phyloP scores from a whole-genome alignment of 2,113 vertebrate genomes.

The Ictalurus punctatus region DNA sequence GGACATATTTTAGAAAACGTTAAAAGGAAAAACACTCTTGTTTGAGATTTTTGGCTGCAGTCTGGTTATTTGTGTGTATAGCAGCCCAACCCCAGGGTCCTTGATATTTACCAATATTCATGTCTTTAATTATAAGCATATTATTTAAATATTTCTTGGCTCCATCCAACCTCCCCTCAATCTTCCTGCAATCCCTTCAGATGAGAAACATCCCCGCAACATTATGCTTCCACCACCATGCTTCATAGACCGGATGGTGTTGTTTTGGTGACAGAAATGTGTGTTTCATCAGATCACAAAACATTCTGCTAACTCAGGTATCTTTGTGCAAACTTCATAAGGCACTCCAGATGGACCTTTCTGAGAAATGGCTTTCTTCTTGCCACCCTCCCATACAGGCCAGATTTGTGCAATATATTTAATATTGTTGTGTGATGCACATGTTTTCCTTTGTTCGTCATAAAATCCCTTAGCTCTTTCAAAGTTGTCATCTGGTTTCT shows the following conservation, averaged over 20 bases:
- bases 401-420: neutral
- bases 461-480: neutral
- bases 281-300: neutral
- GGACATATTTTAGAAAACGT: slow-evolving; percentile 3
- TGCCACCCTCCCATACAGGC: neutral
- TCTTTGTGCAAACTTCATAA: neutral
- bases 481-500: slow-evolving; percentile 1
- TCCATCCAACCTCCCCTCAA: neutral
- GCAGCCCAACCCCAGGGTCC: neutral
- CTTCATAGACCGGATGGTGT: neutral
- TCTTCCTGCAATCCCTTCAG: neutral
- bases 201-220: neutral
- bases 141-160: neutral
- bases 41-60: neutral
- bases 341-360: neutral
- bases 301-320: neutral
- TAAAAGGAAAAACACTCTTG: neutral
- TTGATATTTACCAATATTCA: neutral
- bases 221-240: neutral
- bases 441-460: neutral
- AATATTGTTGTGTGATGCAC: neutral
- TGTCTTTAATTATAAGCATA: neutral
- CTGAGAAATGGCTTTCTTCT: neutral
- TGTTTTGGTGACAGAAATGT: neutral
- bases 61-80: neutral